A percentile compares a stretch with the other conserved stretches of the same genome.
These are phyloP conservation scores for Thymelicus sylvestris DNA, from an alignment of 2,888 invertebrate genomes.

Conservation along the genomic window DNA sequence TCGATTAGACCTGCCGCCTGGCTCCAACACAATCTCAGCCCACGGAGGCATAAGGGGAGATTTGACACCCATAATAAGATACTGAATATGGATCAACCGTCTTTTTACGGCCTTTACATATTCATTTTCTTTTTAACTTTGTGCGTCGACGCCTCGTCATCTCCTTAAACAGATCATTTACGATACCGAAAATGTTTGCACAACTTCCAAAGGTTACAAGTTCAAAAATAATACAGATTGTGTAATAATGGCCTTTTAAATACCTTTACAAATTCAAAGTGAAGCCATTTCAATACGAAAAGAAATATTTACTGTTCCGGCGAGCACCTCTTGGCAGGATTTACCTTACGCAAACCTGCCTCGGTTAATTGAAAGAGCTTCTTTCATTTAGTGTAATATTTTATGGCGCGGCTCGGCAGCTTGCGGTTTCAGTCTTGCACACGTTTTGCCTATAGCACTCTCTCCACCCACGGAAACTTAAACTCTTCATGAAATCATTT, in stretches of 20 bases:
- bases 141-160: conserved; percentile 12
- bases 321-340: conserved; percentile 68
- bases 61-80: conserved; percentile 68
- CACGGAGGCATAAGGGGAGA: conserved; percentile 53
- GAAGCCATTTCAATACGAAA: conserved; percentile 46
- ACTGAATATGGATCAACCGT: conserved; percentile 64
- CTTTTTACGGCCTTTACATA: conserved; percentile 40
- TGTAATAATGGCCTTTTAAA: conserved; percentile 33
- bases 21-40: conserved; percentile 60
- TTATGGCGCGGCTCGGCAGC: conserved; percentile 66
- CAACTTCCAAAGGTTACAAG: not conserved
- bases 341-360: conserved; percentile 77
- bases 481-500: conserved; percentile 65
- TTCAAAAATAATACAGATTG: conserved; percentile 24
- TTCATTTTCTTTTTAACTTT: conserved; percentile 33
- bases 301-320: conserved; percentile 62
- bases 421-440: conserved; percentile 64
- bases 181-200: conserved; percentile 2
- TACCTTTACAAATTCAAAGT: conserved; percentile 41
- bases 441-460: conserved; percentile 61
- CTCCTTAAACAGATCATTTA: conserved; percentile 17
- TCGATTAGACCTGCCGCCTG: conserved; percentile 67
- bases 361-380: conserved; percentile 81
- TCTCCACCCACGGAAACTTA: conserved; percentile 58
- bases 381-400: conserved; percentile 80